phyloP scores from a whole-genome alignment of 2,888 invertebrate species.

The Dichetophora obliterata region DNA sequence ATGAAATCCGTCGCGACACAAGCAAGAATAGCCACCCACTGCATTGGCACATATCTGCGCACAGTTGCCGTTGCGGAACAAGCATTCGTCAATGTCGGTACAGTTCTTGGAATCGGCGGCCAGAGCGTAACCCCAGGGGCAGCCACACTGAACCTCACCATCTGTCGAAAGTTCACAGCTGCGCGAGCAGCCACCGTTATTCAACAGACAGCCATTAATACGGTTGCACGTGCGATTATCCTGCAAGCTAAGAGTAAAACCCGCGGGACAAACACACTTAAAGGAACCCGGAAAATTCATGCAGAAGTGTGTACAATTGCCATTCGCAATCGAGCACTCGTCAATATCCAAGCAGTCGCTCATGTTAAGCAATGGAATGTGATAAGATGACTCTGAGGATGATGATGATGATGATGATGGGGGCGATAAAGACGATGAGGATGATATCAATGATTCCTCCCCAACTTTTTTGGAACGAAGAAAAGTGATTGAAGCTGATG shows the following conservation, averaged over 20 bases:
- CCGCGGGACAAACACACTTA: slow-evolving; percentile 63
- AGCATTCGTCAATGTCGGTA: slow-evolving; percentile 72
- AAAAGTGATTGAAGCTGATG: slow-evolving; percentile 25
- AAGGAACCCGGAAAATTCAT: slow-evolving; percentile 61
- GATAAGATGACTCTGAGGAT: slow-evolving; percentile 37
- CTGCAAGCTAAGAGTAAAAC: slow-evolving; percentile 53
- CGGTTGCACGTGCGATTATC: slow-evolving; percentile 66
- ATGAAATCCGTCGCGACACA: slow-evolving; percentile 70
- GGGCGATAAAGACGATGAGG: slow-evolving; percentile 34
- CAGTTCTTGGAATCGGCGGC: slow-evolving; percentile 67
- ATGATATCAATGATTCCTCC: slow-evolving; percentile 32
- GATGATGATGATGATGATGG: slow-evolving; percentile 45
- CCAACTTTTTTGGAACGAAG: slow-evolving; percentile 3
- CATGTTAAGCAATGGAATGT: slow-evolving; percentile 14
- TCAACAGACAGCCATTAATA: slow-evolving; percentile 71
- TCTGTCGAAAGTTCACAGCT: slow-evolving; percentile 64
- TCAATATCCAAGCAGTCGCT: slow-evolving; percentile 70
- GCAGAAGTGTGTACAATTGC: slow-evolving; percentile 72
- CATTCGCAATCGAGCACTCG: slow-evolving; percentile 68
- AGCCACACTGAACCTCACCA: slow-evolving; percentile 72
- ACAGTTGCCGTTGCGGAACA: slow-evolving; percentile 73
- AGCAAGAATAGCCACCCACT: slow-evolving; percentile 71
- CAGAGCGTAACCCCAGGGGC: slow-evolving; percentile 73
- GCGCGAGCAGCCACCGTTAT: slow-evolving; percentile 70
- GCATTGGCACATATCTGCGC: slow-evolving; percentile 73